Conservation (phyloP, 2,797 vertebrate genomes). For the Labroides dimidiatus region DNA sequence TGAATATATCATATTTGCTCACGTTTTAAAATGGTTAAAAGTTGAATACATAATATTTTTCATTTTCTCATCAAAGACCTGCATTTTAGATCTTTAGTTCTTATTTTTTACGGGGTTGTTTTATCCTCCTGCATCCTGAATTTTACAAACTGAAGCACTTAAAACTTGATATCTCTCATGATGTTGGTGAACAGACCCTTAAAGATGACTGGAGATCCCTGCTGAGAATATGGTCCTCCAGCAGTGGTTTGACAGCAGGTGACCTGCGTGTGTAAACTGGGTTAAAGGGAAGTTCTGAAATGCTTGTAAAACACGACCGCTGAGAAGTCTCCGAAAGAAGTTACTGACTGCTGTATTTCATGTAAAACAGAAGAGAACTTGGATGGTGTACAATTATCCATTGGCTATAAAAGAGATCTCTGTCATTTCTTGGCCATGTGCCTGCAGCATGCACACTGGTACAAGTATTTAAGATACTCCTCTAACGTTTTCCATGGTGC, state of each 20-base stretch:
- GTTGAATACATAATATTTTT: too few relatives aligned
- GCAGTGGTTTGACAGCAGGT: constrained; percentile 17
- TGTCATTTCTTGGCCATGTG: neutral
- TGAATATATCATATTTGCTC: too few relatives aligned
- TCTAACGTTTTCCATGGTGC: neutral
- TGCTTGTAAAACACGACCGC: neutral
- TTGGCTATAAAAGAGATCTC: neutral
- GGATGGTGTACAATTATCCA: neutral
- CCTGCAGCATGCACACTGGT: neutral
- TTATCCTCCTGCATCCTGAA: too few relatives aligned
- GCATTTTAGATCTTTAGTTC: too few relatives aligned
- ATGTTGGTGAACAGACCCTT: constrained; percentile 13
- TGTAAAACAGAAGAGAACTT: neutral
- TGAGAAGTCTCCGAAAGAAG: neutral
- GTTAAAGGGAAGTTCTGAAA: constrained; percentile 10
- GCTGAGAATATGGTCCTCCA: constrained; percentile 8
- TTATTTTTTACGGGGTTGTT: too few relatives aligned
- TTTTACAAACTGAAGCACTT: neutral
- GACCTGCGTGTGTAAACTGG: constrained; percentile 17
- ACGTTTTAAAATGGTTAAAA: too few relatives aligned
- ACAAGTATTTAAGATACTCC: too few relatives aligned
- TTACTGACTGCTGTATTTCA: neutral
- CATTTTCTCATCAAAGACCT: too few relatives aligned
- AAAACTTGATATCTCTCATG: neutral
- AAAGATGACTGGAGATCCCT: constrained; percentile 7